Conservation (phyloP, 1,140 invertebrate species). For the Ephestia elutella region DNA sequence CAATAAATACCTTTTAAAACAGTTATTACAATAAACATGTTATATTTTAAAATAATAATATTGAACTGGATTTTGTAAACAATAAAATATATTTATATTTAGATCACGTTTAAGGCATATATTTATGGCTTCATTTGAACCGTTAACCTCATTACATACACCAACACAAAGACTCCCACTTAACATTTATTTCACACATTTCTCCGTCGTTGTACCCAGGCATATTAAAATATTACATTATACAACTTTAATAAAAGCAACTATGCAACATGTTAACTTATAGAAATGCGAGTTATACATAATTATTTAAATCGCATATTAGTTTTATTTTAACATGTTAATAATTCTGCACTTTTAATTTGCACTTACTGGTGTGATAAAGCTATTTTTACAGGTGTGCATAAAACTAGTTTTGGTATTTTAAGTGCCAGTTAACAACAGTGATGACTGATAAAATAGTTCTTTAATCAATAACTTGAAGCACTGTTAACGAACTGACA, state of each 20-base stretch:
- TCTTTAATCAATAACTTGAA: no score
- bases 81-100: constrained; percentile 34
- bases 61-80: constrained; percentile 33
- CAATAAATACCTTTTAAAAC: constrained; percentile 73
- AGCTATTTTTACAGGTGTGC: background rate
- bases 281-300: background rate
- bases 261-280: background rate
- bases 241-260: constrained; percentile 2
- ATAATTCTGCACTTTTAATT: background rate
- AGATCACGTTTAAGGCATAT: constrained; percentile 55
- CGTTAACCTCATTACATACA: constrained; percentile 12
- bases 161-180: background rate
- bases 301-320: background rate
- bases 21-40: constrained; percentile 55
- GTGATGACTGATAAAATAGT: background rate
- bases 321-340: background rate
- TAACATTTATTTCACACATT: constrained; percentile 8
- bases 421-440: background rate
- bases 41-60: constrained; percentile 27
- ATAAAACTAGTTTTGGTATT: constrained; percentile 1
- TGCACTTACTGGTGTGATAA: background rate
- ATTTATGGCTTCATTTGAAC: constrained; percentile 25
- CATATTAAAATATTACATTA: background rate
- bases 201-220: constrained; percentile 1
- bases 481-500: no score